Evolutionary conservation across 2,797 vertebrate genomes (phyloP), one percentile per base, ranked within the genome.

Genomic region (Cuniculus paca): DNA sequence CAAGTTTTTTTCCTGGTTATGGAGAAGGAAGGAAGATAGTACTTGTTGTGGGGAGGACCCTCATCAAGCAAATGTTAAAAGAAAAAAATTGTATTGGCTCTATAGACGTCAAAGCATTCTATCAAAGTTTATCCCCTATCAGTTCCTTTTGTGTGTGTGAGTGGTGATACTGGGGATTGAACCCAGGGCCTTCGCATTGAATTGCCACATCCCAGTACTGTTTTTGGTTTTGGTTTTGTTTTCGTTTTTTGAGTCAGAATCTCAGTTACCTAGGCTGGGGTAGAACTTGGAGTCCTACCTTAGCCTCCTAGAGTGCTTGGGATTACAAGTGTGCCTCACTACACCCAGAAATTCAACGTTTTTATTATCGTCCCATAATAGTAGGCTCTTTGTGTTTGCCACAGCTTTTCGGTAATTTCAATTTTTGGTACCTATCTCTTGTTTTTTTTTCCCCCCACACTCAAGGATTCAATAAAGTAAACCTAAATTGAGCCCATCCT

Each of bases 21-120:
- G 22, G 4, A 45, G 84, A 36, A 19, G 26, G 3, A 11, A 17
- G 24, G 91, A 52, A 50, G 52, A 20, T 56, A 36, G 34, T 48
- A 83, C 50, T 45, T 70, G 39, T 79, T 83, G 14, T 28, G 7
- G 50, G 39, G 24, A 45, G 42, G 24, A 77, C 52, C 34, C 24
- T 94, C n/a, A 70, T 60, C 63, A 80, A 95, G 61, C 70, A 90
- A 83, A 94, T 74, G 50, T 90, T 92, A 82, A 90, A 81, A 94
- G 63, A 65, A 65, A 65, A 63, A 42, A 42, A 45, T 45, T 19
- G 31, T 68, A n/a, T 36, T 36, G 39, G 11, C 24, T 45, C 39
- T 74, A 2, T 72, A 14, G 6, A 28, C 39, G 39, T 45, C 39
- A 68, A 68, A 63, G 63, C n/a, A 42, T 74, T 74, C 70, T 28